A percentile compares a stretch with the other conserved stretches of the same genome.
Conservation (phyloP, 2,113 vertebrate genomes). For the Caloenas nicobarica region DNA sequence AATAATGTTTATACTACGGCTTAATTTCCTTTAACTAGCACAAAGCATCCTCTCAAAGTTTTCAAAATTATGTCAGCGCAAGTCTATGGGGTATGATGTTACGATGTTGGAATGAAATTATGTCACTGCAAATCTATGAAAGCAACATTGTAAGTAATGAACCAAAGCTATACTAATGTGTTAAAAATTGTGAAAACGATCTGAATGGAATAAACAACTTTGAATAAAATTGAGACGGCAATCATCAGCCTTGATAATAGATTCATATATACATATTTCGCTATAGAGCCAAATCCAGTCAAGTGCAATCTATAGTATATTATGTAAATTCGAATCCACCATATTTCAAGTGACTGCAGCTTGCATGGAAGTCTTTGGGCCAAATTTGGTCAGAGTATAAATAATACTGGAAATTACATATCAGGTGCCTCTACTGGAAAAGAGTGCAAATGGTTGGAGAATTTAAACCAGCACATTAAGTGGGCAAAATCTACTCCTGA, state of each 20-base stretch:
- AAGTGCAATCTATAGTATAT: not conserved
- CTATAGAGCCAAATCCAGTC: not conserved
- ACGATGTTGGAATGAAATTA: conserved; percentile 42
- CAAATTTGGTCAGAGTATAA: not conserved
- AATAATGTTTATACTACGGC: conserved; percentile 20
- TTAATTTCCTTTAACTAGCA: conserved; percentile 49
- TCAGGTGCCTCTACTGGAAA: not conserved
- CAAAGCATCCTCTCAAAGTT: conserved; percentile 44
- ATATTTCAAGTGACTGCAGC: not conserved
- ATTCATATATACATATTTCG: not conserved
- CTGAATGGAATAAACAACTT: not conserved
- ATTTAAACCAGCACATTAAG: not conserved
- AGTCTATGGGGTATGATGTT: conserved; percentile 12
- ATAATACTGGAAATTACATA: not conserved
- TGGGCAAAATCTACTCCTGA: not conserved
- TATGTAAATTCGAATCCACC: not conserved
- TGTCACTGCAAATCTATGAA: conserved; percentile 39
- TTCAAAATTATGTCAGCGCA: conserved; percentile 26
- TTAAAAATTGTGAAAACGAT: not conserved
- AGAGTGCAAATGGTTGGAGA: not conserved
- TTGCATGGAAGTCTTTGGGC: not conserved
- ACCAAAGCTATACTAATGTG: not conserved
- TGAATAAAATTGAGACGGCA: not conserved
- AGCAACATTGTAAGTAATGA: not conserved
- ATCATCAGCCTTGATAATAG: not conserved